These are phyloP conservation scores for Monochamus saltuarius DNA, from an alignment of 1,140 invertebrate species.

Conservation along the genomic window DNA sequence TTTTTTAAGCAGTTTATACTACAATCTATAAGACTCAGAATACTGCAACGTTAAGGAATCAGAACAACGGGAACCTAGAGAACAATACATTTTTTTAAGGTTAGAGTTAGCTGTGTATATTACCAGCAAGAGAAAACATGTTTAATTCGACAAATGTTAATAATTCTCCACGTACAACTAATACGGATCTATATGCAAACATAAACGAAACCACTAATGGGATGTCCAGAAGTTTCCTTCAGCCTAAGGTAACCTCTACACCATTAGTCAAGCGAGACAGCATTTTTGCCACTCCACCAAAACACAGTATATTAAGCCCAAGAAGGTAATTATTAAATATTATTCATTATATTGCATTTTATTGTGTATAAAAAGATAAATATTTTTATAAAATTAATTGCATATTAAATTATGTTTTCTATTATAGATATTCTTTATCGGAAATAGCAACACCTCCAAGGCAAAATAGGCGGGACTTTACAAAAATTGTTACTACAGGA, in stretches of 20 bases:
- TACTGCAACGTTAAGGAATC: no score
- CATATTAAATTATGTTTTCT: neutral
- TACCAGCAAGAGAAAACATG: constrained; percentile 3
- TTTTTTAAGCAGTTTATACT: no score
- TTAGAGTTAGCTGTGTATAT: no score
- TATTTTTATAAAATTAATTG: neutral
- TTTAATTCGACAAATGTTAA: constrained; percentile 21
- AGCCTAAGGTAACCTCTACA: constrained; percentile 35
- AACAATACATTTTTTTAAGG: no score
- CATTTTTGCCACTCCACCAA: constrained; percentile 20
- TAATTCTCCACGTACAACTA: constrained; percentile 3
- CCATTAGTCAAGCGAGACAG: constrained; percentile 26
- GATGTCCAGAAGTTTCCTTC: constrained; percentile 2
- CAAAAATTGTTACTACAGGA: constrained; percentile 25
- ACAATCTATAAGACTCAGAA: no score
- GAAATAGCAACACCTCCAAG: constrained; percentile 27
- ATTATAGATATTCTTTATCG: constrained; percentile 36
- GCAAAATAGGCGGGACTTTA: constrained; percentile 9
- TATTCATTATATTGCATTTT: neutral
- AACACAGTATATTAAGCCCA: constrained; percentile 20
- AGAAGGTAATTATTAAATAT: constrained; percentile 26
- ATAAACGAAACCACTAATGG: constrained; percentile 9
- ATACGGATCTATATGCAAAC: neutral
- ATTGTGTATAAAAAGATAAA: neutral
- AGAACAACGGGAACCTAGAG: no score